A percentile compares a stretch with the other conserved stretches of the same genome.
Evolutionary conservation across 2,888 invertebrate species (phyloP).

Genomic region (Laspeyria flexula): DNA sequence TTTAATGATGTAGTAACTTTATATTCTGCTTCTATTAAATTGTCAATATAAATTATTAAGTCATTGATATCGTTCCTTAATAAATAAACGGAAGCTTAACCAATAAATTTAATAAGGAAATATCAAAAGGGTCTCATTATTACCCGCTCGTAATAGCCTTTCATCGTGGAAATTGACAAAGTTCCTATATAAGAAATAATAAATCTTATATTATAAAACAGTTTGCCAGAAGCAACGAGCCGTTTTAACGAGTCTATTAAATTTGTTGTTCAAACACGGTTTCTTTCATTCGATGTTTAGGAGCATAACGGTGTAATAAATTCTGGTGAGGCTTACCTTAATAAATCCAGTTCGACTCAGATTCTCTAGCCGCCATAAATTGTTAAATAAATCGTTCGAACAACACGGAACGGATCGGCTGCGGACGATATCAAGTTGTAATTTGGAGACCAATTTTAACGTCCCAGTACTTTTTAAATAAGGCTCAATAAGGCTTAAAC

Average conservation of each 20-base stretch:
- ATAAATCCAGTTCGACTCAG: slow-evolving; percentile 79
- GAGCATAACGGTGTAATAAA: slow-evolving; percentile 68
- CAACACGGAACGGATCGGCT: slow-evolving; percentile 59
- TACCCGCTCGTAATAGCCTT: slow-evolving; percentile 20
- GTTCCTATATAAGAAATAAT: slow-evolving; percentile 26
- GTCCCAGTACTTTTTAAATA: slow-evolving; percentile 38
- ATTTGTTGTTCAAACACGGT: slow-evolving; percentile 53
- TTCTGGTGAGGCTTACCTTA: slow-evolving; percentile 72
- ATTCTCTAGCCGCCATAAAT: slow-evolving; percentile 76
- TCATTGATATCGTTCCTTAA: too few species aligned
- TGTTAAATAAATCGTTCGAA: slow-evolving; percentile 79
- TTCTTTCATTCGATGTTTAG: slow-evolving; percentile 61
- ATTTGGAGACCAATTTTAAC: slow-evolving; percentile 49
- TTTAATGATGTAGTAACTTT: too few species aligned
- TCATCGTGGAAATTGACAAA: slow-evolving; percentile 16
- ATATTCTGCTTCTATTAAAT: too few species aligned
- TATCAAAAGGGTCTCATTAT: slow-evolving; percentile 24
- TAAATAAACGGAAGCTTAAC: neutral
- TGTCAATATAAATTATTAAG: too few species aligned
- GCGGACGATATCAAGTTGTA: slow-evolving; percentile 59
- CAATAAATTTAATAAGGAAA: slow-evolving; percentile 17
- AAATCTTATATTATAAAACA: slow-evolving; percentile 34
- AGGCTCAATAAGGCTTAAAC: slow-evolving; percentile 11
- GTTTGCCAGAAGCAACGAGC: slow-evolving; percentile 33
- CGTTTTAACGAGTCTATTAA: slow-evolving; percentile 52